Evolutionary conservation across 1,140 invertebrate species (phyloP).

Genomic region (Trachelipus rathkii): DNA sequence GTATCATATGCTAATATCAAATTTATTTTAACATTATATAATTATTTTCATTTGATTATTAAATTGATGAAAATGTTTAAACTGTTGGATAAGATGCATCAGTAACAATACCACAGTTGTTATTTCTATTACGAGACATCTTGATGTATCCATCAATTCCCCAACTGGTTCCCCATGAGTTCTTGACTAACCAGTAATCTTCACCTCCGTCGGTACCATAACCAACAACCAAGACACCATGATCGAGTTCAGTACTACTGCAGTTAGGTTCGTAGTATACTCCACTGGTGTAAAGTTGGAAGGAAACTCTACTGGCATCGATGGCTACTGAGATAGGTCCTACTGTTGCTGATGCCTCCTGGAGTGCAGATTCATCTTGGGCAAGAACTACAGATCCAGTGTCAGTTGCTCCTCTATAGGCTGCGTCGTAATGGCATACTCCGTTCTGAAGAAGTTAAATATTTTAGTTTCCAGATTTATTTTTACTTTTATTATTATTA

Average conservation of each 20-base stretch:
- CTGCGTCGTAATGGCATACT: constrained; percentile 63
- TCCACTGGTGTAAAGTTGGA: too few relatives aligned
- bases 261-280: too few relatives aligned
- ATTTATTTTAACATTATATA: too few relatives aligned
- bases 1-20: too few relatives aligned
- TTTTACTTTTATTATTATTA: too few relatives aligned
- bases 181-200: constrained; percentile 81
- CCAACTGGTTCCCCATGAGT: constrained; percentile 77
- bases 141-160: constrained; percentile 81
- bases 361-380: constrained; percentile 60
- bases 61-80: too few relatives aligned
- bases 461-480: not conserved
- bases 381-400: constrained; percentile 64
- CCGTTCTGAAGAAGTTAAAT: constrained; percentile 48
- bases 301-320: too few relatives aligned
- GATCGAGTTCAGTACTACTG: constrained; percentile 60
- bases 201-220: constrained; percentile 65
- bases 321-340: constrained; percentile 68
- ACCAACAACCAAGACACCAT: constrained; percentile 81
- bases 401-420: constrained; percentile 71
- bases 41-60: too few relatives aligned
- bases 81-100: too few relatives aligned
- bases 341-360: constrained; percentile 75
- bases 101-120: constrained; percentile 71
- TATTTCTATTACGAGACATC: too few relatives aligned